A percentile compares a stretch with the other conserved stretches of the same genome.
Conservation (phyloP, 2,797 vertebrate species). For the Nannoperca obscura region DNA sequence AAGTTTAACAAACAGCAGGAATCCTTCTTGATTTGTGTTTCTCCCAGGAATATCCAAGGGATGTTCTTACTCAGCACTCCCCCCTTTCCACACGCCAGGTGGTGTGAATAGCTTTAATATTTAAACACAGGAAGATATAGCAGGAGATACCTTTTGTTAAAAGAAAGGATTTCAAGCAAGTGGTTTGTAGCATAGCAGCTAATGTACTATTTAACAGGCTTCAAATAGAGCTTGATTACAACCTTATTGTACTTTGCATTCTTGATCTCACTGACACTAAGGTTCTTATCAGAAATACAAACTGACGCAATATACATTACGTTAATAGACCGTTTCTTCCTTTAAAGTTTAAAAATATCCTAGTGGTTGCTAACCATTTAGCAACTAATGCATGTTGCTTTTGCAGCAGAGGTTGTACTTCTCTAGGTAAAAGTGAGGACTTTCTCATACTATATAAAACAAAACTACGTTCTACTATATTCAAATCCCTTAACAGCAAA, state of each 20-base stretch:
- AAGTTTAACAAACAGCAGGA: no score
- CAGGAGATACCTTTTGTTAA: not conserved
- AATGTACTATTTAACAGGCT: not conserved
- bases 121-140: constrained; percentile 7
- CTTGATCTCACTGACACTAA: not conserved
- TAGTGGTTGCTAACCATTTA: not conserved
- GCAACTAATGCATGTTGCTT: not conserved
- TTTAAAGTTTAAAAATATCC: not conserved
- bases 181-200: not conserved
- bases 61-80: constrained; percentile 6
- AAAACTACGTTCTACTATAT: no score
- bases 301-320: not conserved
- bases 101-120: constrained; percentile 15
- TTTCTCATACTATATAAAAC: no score
- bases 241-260: not conserved
- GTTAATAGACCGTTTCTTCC: not conserved
- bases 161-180: not conserved
- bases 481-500: not conserved
- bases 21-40: not conserved
- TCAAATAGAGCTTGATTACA: constrained; percentile 4
- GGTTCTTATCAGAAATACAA: not conserved
- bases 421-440: not conserved
- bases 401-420: not conserved
- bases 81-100: not conserved
- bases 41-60: not conserved